Evolutionary conservation across 2,797 vertebrate genomes (phyloP).

Genomic region (Syngnathus acus): DNA sequence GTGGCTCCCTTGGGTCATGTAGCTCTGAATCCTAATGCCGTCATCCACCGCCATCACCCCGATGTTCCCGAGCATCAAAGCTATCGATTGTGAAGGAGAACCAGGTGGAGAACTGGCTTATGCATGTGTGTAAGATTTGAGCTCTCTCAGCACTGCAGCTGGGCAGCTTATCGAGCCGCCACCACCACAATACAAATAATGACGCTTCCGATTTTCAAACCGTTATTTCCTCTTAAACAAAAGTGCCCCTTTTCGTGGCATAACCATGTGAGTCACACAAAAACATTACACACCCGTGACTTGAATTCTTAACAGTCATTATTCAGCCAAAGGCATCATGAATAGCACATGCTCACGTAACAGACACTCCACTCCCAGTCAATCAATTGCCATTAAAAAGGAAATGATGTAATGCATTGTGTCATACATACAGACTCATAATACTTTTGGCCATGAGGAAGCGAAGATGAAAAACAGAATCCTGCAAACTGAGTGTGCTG

Average conservation of each 20-base stretch:
- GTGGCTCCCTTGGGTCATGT: slow-evolving; percentile 44
- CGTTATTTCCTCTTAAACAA: slow-evolving; percentile 35
- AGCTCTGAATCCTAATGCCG: slow-evolving; percentile 15
- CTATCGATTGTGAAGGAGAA: slow-evolving; percentile 31
- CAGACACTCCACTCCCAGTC: slow-evolving; percentile 16
- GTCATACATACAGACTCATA: slow-evolving; percentile 13
- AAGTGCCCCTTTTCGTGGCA: neutral
- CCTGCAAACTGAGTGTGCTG: neutral
- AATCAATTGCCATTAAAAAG: slow-evolving; percentile 15
- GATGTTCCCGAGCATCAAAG: slow-evolving; percentile 43
- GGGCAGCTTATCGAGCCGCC: slow-evolving; percentile 33
- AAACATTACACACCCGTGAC: neutral
- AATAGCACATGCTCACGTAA: slow-evolving; percentile 4
- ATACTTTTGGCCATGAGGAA: slow-evolving; percentile 13
- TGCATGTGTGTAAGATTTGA: slow-evolving; percentile 18
- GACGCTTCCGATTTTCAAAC: slow-evolving; percentile 49
- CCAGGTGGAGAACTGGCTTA: slow-evolving; percentile 42
- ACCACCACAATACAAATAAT: slow-evolving; percentile 31
- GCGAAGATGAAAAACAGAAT: slow-evolving; percentile 19
- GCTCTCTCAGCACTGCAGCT: slow-evolving; percentile 53
- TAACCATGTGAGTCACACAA: neutral
- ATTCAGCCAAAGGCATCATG: slow-evolving; percentile 12
- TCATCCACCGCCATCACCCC: slow-evolving; percentile 10
- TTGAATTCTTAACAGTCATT: slow-evolving; percentile 15
- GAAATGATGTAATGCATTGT: slow-evolving; percentile 24